Base-by-base conservation (phyloP, 2,888 invertebrate species). In the Theristus sp. region DNA sequence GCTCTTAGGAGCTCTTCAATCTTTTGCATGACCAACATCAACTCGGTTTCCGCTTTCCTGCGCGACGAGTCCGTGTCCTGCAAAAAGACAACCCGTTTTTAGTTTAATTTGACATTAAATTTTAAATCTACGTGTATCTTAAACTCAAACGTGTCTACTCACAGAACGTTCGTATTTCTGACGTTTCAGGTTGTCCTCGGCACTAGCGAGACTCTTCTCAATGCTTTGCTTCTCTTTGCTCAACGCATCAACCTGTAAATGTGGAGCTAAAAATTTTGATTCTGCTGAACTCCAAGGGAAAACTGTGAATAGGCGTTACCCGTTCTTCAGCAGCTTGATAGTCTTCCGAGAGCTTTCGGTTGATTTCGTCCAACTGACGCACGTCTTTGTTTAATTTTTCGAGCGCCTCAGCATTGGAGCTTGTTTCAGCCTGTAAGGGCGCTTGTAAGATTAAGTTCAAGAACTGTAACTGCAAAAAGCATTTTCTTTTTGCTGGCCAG, bases 111-210 rank as follows among this genome's bases (percentile, higher is more conserved):
- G n/a, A n/a, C n/a, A n/a, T n/a, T n/a, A n/a, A n/a, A n/a, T n/a
- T n/a, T n/a, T n/a, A n/a, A n/a, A n/a, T n/a, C n/a, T n/a, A n/a
- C n/a, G n/a, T n/a, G n/a, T n/a, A n/a, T n/a, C n/a, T n/a, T n/a
- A n/a, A n/a, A n/a, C n/a, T n/a, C n/a, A n/a, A n/a, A n/a, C n/a
- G n/a, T n/a, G n/a, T n/a, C 38, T 17, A 38, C 38, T 20, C 6
- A 49, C 49, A 3, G 49, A 49, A n/a, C 83, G 87, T 73, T 89
- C 82, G 81, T 71, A 61, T 59, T 67, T 68, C 64, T 74, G 74
- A 2, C 73, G 66, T 59, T 75, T 74, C 56, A 73, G 65, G 31
- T 66, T 67, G 63, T 70, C 71, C 60, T 75, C 74, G 60, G 69
- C 58, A 56, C 74, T 71, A 62, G 74, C 71, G 60, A 71, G 62